These are phyloP conservation scores for Standfussiana lucernea DNA, from an alignment of 2,888 invertebrate species.

Conservation along the genomic window DNA sequence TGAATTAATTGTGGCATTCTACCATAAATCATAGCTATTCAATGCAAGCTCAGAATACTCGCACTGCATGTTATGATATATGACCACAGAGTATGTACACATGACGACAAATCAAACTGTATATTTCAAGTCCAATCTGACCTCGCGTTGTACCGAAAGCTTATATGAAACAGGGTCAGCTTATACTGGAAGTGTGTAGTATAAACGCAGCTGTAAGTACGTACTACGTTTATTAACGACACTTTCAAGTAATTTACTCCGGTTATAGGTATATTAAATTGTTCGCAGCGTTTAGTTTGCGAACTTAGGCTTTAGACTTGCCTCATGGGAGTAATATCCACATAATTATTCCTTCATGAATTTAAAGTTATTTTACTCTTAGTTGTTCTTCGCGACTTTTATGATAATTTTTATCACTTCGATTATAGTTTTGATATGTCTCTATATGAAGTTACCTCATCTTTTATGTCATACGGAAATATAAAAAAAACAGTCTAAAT, in stretches of 20 bases:
- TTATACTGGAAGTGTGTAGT: neutral
- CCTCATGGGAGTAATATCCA: conserved; percentile 54
- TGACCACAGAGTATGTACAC: conserved; percentile 40
- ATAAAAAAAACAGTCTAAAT: neutral
- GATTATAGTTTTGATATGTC: conserved; percentile 17
- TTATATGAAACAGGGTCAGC: neutral
- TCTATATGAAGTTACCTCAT: neutral
- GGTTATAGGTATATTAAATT: conserved; percentile 61
- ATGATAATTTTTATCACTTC: conserved; percentile 32
- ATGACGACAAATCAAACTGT: neutral
- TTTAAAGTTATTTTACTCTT: conserved; percentile 48
- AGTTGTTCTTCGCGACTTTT: conserved; percentile 24
- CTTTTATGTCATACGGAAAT: neutral
- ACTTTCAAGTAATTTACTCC: conserved; percentile 62
- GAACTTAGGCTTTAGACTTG: conserved; percentile 53
- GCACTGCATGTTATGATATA: conserved; percentile 61
- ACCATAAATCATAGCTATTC: conserved; percentile 59
- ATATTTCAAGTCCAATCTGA: conserved; percentile 2
- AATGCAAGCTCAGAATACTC: conserved; percentile 61
- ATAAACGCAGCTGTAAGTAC: conserved; percentile 19
- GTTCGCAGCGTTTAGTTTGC: conserved; percentile 57
- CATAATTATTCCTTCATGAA: conserved; percentile 57
- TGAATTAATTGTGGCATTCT: conserved; percentile 57
- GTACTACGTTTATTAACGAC: conserved; percentile 59
- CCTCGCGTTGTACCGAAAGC: neutral